Base-by-base conservation (phyloP, 2,888 invertebrate species). In the Pristionchus arcanus region DNA sequence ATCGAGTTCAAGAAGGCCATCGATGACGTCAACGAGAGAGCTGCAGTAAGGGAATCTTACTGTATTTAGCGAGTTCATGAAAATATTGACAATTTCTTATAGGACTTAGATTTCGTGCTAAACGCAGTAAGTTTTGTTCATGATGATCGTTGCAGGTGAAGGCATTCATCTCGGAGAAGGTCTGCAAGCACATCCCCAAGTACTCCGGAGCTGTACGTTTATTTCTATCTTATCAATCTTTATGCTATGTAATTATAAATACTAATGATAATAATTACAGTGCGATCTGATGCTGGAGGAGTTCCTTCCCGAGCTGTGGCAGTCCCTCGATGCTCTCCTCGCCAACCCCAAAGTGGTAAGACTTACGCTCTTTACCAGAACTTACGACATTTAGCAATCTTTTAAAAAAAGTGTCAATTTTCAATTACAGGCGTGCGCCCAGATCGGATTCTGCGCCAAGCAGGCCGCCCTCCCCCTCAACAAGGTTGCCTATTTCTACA, bases 241-340 rank as follows among this genome's bases (percentile, higher is more conserved):
- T 2, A 77, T 68, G 34, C 28, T 13, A 28, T 3, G 7, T 66
- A 66, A 63, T 21, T 25, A 86, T 63, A 37, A 63, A 13, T 5
- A 25, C 53, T 31, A 71, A 71, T 84, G 3, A 53, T 4, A 2
- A 25, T 37, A n/a, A 19, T 86, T 92, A 66, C 90, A 94, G 93
- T 94, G 94, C 90, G 93, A 94, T 88, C 90, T 94, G 90, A 81
- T 94, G 71, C 91, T 95, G 87, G 94, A 94, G 88, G 92, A 94
- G 87, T 94, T 93, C 91, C 91, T 95, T 53, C 95, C 95, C 88
- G 93, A 94, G 90, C 90, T 95, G 90, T 94, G 94, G 93, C 91
- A 94, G 86, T 92, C 94, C 85, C 89, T 94, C 87, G 92, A 94
- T 63, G 92, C 92, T 89, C 90, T 94, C 37, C 92, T 95, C 55